A percentile compares a stretch with the other conserved stretches of the same genome.
phyloP scores from a whole-genome alignment of 2,797 vertebrate genomes.

The Danio tinwini region DNA sequence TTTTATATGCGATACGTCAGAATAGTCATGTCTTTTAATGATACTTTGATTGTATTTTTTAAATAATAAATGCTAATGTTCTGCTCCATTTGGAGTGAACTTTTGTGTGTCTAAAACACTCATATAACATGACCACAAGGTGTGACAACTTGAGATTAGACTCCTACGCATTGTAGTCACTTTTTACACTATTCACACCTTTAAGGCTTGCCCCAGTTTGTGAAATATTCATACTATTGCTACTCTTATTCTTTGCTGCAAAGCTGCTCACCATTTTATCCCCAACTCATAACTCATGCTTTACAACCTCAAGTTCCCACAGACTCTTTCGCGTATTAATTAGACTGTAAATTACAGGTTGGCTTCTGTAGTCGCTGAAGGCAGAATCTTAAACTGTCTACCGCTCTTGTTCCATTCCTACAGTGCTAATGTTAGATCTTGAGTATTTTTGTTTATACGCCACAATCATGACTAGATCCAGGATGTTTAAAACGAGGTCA shows the following conservation, averaged over 20 bases:
- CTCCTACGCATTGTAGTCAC: neutral
- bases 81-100: neutral
- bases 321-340: constrained; percentile 60
- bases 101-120: neutral
- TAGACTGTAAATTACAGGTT: constrained; percentile 63
- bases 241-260: constrained; percentile 72
- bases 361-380: constrained; percentile 47
- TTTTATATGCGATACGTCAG: neutral
- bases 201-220: constrained; percentile 70
- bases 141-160: constrained; percentile 2
- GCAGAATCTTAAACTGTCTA: constrained; percentile 26
- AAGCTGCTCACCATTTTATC: constrained; percentile 65
- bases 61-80: constrained; percentile 28
- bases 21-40: constrained; percentile 35
- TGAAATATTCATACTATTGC: constrained; percentile 80
- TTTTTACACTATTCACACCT: constrained; percentile 60
- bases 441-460: constrained; percentile 56
- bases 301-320: constrained; percentile 58
- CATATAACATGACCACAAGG: neutral
- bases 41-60: constrained; percentile 50
- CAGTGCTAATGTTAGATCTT: constrained; percentile 51
- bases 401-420: constrained; percentile 43
- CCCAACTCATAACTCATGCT: constrained; percentile 65
- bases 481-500: constrained; percentile 56
- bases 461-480: constrained; percentile 54